Base-by-base conservation (phyloP, 1,140 invertebrate genomes). In the Eurosta solidaginis region DNA sequence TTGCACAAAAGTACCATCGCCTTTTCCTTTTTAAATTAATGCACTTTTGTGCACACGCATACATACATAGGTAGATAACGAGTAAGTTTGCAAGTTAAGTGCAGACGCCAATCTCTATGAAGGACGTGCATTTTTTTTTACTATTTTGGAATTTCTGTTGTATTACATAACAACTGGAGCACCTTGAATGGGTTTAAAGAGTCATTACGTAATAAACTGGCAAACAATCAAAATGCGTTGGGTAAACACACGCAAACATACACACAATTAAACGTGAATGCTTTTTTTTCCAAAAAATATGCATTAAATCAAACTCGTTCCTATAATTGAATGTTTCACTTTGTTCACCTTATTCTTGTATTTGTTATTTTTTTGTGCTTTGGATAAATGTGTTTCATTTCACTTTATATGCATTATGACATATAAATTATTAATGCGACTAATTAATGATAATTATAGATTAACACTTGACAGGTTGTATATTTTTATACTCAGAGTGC, bases 191-290 rank as follows among this genome's bases (percentile, higher is more conserved):
- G 33, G 59, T 36, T 68, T 68, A 68, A 68, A 40, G 59, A 40
- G 59, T 68, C 59, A 68, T 68, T 68, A 68, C 40, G 59, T 33
- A 68, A 68, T 68, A n/a, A n/a, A 68, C 29, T 63, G n/a, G 59
- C 17, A 36, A 9, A 40, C 33, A 20, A n/a, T 40, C 20, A 36
- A 17, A 63, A 1, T 63, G 59, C 27, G n/a, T n/a, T n/a, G n/a
- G n/a, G n/a, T n/a, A 63, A 2, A 17, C 17, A 40, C 59, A 27
- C 59, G 14, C 59, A 36, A 1, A 33, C 4, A 1, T 29, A 59
- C 59, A 40, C 12, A 54, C 20, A 20, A 25, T 12, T 20, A 25
- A 12, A 25, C 25, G 22, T 54, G 22, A 25, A 12, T 9, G 9
- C 12, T 54, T 54, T 29, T 20, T 29, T 54, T 54, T 29, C 14